phyloP scores from a whole-genome alignment of 1,140 invertebrate genomes.

The Drosophila kohkoa region DNA sequence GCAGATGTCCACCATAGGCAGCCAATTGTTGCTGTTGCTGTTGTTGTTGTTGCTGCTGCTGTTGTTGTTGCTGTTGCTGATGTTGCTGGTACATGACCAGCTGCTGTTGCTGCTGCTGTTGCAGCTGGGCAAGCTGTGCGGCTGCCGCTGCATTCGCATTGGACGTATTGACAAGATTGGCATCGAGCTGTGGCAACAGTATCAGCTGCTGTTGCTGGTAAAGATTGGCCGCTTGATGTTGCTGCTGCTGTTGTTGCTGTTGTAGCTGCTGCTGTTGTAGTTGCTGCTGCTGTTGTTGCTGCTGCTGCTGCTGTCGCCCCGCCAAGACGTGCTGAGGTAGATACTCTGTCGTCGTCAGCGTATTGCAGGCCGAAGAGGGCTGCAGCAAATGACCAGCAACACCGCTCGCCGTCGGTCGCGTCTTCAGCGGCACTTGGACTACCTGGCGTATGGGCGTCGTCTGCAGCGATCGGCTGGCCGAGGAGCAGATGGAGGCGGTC shows the following conservation, averaged over 20 bases:
- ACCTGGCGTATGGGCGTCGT: slow-evolving; percentile 81
- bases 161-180: slow-evolving; percentile 81
- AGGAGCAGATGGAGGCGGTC: slow-evolving; percentile 85
- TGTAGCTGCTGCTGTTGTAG: slow-evolving; percentile 40
- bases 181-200: slow-evolving; percentile 72
- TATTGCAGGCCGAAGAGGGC: slow-evolving; percentile 53
- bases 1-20: slow-evolving; percentile 52
- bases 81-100: slow-evolving; percentile 63
- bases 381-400: slow-evolving; percentile 54
- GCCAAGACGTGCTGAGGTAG: slow-evolving; percentile 76
- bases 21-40: slow-evolving; percentile 54
- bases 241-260: slow-evolving; percentile 40
- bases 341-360: slow-evolving; percentile 70
- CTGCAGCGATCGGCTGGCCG: slow-evolving; percentile 82
- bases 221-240: slow-evolving; percentile 36
- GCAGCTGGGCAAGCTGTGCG: slow-evolving; percentile 72
- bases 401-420: slow-evolving; percentile 38
- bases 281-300: slow-evolving; percentile 50
- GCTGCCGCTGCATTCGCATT: slow-evolving; percentile 78
- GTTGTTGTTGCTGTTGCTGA: slow-evolving; percentile 50
- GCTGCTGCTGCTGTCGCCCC: slow-evolving; percentile 69
- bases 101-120: slow-evolving; percentile 65
- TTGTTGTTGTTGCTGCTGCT: slow-evolving; percentile 68
- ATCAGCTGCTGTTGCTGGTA: slow-evolving; percentile 62
- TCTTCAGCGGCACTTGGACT: slow-evolving; percentile 70